Base-by-base conservation (phyloP, 2,113 vertebrate genomes). In the Thomomys bottae region DNA sequence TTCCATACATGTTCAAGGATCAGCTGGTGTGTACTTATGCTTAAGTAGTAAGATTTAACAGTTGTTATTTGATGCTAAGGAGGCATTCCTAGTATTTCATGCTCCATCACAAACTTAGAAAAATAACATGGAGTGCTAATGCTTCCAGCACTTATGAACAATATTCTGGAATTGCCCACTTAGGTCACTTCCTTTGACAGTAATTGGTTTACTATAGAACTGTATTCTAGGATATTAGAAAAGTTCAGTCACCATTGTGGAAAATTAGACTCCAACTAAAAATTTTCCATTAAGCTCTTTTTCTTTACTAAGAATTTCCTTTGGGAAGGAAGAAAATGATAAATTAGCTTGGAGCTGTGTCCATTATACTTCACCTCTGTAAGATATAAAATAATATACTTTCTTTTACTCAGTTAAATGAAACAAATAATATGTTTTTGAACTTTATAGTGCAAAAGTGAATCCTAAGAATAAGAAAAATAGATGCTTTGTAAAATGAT, bases 281-380 rank as follows among this genome's bases (percentile, higher is more conserved):
- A 87, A 21, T 66, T 84, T 89, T 64, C 49, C 68, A 77, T 63
- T 61, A 88, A 26, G 75, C 7, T 5, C 89, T 72, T 54, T 17
- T 26, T 85, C 28, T 77, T 67, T 68, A 68, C 36, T 78, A 82
- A 81, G 34, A 95, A 76, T 68, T 93, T 26, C 85, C 2, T 78
- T 8, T 76, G 36, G 26, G 10, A 54, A 94, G 28, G 17, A 92
- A 80, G 54, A 5, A 72, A 70, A 34, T 64, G 10, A 3, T 84
- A 36, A 81, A 81, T 18, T 21, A 77, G 30, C 6, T 36, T n/a
- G 40, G 64, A 54, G 67, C 6, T 42, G 26, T 32, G 14, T 71
- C n/a, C 18, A 66, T 20, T n/a, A 86, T 75, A n/a, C 8, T n/a
- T 4, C 30, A 71, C 3, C 23, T 77, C 64, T 87, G 49, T 38